Conservation (phyloP, 2,113 vertebrate species). For the Thermophis baileyi region DNA sequence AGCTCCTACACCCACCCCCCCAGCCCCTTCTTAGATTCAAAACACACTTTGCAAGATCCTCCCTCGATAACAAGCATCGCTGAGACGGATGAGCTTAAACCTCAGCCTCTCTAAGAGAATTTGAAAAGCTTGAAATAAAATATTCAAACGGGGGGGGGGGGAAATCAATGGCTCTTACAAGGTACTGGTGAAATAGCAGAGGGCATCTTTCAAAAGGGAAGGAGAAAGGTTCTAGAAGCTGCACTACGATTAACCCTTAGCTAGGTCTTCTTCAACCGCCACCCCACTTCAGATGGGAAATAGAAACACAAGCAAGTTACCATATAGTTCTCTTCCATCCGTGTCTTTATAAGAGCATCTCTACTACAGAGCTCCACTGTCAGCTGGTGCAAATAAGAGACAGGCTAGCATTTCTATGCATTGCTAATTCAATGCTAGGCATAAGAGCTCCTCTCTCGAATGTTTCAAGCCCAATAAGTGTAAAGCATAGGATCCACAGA, state of each 20-base stretch:
- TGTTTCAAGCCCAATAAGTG: constrained; percentile 29
- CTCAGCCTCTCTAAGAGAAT: not conserved
- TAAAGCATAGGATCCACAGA: not conserved
- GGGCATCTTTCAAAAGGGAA: not conserved
- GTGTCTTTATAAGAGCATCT: not conserved
- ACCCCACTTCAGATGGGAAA: constrained; percentile 19
- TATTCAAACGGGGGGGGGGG: not conserved
- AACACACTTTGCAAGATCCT: not conserved
- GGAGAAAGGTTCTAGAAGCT: constrained; percentile 35
- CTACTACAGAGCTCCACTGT: constrained; percentile 37
- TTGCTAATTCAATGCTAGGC: constrained; percentile 34
- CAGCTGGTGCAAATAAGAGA: constrained; percentile 38
- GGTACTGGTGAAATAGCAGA: not conserved
- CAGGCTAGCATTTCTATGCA: constrained; percentile 25
- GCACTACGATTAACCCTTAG: not conserved
- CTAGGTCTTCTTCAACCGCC: constrained; percentile 39
- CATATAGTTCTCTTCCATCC: constrained; percentile 37
- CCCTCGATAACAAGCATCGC: not conserved
- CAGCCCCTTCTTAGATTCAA: not conserved
- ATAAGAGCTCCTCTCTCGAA: constrained; percentile 45
- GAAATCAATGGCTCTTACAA: not conserved
- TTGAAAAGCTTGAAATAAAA: not conserved
- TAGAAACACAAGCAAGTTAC: constrained; percentile 53
- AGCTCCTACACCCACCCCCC: not conserved
- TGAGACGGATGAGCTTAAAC: not conserved